Base-by-base conservation (phyloP, 1,140 invertebrate genomes). In the Cecropterus lyciades region DNA sequence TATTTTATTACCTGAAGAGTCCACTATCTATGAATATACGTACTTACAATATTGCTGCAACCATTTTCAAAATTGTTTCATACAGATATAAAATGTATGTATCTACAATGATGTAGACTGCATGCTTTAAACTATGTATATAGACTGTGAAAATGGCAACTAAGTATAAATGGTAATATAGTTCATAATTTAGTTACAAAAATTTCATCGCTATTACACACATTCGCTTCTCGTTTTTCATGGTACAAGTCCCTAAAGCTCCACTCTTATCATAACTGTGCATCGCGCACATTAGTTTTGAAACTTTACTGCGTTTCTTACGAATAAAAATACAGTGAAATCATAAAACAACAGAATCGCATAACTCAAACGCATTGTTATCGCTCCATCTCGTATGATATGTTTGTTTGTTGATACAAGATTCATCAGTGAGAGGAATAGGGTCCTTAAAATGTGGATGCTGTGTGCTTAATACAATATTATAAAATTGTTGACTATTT, bases 301-400 rank as follows among this genome's bases (percentile, higher is more conserved):
- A 52, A 59, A 52, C 65, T 17, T 67, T 59, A 67, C 53, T 42
- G 46, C 37, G 45, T 56, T 55, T 56, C 43, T 17, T 56, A 65
- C 30, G 45, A 53, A 55, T 51, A 65, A 37, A 65, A 65, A 65
- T 37, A 57, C 56, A 67, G 57, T 49, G 45, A 49, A 59, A 59
- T 67, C 65, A 59, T 67, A 67, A 67, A 67, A 67, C 33, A 67
- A 67, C 65, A 67, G 56, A 57, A 67, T 67, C 48, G 55, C 65
- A 67, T 67, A 59, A 67, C 48, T 67, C 59, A 67, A 33, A 27
- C 20, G 11, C 27, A 16, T n/a, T 37, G 57, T 49, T 59, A 67
- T 67, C 65, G 37, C 45, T 3, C 14, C 45, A 67, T 67, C 65
- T 67, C 15, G 9, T 59, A 43, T 17, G n/a, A n/a, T n/a, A n/a